Base-by-base conservation (phyloP, 2,797 vertebrate species). In the Avahi laniger region DNA sequence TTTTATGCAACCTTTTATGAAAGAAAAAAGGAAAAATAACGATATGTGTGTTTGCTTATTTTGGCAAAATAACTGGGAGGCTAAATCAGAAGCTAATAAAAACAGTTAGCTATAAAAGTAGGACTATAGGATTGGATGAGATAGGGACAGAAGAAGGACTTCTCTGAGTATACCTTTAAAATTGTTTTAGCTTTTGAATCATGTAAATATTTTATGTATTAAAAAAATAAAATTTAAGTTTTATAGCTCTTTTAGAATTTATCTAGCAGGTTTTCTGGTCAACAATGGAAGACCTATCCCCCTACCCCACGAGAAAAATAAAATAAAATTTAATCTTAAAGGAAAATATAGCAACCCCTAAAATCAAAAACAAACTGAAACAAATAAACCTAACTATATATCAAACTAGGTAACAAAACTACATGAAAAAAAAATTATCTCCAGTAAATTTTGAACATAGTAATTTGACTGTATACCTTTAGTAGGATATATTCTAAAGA, bases 31-130 rank as follows among this genome's bases (percentile, higher is more conserved):
- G 41, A 73, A 91, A 75, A 52, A 86, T 33, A 67, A 65, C 8
- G 35, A 22, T 75, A 61, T 43, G 17, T 17, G 5, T 67, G 80
- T 83, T 89, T 75, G 85, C 14, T 92, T 80, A 85, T 91, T 84
- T 95, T 82, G n/a, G 46, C 43, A 65, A 78, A 79, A 86, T 90
- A 22, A 86, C 30, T n/a, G 4, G 41, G 59, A 80, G 22, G 18
- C 52, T 89, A 88, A 93, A 69, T 63, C 18, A 89, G 38, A 85
- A 89, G 69, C 38, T 83, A 52, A 70, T 54, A 63, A 89, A 89
- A 96, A 93, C 13, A 46, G 10, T 48, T 30, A 57, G 43, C 38
- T 12, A 28, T 1, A 46, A 9, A 80, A 18, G 75, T 38, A 88
- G 2, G 48, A 15, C 50, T 65, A 52, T 9, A 24, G 65, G 33